A percentile compares a stretch with the other conserved stretches of the same genome.
phyloP scores from a whole-genome alignment of 2,113 vertebrate species.

The Coturnix japonica region DNA sequence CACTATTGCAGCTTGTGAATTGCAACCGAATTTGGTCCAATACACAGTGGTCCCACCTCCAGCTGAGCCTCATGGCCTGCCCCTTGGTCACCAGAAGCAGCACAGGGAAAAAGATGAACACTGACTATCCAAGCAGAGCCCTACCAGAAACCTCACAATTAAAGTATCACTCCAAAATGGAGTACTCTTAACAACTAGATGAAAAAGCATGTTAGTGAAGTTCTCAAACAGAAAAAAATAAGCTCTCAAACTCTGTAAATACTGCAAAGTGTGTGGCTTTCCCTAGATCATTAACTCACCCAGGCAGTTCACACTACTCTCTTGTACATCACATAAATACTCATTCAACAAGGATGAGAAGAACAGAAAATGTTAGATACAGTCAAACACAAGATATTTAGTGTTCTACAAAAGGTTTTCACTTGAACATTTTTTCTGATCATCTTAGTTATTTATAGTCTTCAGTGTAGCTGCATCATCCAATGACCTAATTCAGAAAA shows the following conservation, averaged over 20 bases:
- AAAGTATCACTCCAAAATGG: background rate
- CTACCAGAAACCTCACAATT: background rate
- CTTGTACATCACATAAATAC: background rate
- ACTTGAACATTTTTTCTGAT: background rate
- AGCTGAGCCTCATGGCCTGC: fast-evolving
- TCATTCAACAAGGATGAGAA: background rate
- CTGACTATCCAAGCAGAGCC: background rate
- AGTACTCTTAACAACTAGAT: background rate
- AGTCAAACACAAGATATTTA: background rate
- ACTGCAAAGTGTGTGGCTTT: background rate
- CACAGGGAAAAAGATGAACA: background rate
- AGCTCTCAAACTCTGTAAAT: background rate
- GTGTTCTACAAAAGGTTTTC: background rate
- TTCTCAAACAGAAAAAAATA: background rate
- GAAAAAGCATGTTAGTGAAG: background rate
- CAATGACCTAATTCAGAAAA: background rate
- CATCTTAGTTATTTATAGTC: background rate
- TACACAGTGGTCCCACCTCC: background rate
- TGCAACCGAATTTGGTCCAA: background rate
- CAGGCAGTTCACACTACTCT: background rate
- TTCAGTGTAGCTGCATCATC: background rate
- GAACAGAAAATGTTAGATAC: background rate
- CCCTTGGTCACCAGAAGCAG: background rate
- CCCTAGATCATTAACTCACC: background rate
- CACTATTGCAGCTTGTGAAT: background rate